Percentiles rank a stretch among this genome's conserved stretches.
These are phyloP conservation scores for Callipepla californica DNA, from an alignment of 2,113 vertebrate genomes.

Conservation along the genomic window DNA sequence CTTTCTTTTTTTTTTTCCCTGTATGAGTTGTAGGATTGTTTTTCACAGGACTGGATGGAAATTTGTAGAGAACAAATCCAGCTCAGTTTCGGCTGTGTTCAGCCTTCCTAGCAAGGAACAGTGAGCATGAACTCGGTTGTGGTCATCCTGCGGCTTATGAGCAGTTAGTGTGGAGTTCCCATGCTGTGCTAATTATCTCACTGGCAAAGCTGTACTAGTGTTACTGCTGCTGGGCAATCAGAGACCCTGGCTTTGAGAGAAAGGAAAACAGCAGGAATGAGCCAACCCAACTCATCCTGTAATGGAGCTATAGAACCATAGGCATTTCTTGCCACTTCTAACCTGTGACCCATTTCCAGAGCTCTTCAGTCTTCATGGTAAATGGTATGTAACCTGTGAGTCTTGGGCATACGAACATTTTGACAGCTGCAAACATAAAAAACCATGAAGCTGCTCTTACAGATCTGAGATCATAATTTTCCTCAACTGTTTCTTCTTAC, in stretches of 20 bases:
- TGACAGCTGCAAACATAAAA: neutral
- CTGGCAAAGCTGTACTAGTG: neutral
- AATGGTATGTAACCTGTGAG: neutral
- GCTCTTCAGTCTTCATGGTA: neutral
- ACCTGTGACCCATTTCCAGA: constrained; percentile 1
- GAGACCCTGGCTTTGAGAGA: neutral
- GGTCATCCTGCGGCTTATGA: neutral
- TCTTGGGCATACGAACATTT: neutral
- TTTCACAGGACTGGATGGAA: neutral
- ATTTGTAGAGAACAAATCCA: neutral
- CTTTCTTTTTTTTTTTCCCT: neutral
- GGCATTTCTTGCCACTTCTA: constrained; percentile 13
- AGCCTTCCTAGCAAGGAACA: neutral
- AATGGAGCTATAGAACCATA: neutral
- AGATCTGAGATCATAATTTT: neutral
- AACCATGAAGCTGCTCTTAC: neutral
- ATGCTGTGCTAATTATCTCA: constrained; percentile 5
- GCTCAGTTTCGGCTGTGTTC: neutral
- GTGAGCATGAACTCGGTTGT: neutral
- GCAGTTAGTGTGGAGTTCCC: neutral
- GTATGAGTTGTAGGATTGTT: neutral
- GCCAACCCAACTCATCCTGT: neutral
- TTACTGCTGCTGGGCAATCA: neutral
- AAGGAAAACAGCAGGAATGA: neutral
- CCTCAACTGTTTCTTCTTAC: neutral